Evolutionary conservation across 2,797 vertebrate species (phyloP), one percentile per base, ranked within the genome.

Genomic region (Danionella dracula): DNA sequence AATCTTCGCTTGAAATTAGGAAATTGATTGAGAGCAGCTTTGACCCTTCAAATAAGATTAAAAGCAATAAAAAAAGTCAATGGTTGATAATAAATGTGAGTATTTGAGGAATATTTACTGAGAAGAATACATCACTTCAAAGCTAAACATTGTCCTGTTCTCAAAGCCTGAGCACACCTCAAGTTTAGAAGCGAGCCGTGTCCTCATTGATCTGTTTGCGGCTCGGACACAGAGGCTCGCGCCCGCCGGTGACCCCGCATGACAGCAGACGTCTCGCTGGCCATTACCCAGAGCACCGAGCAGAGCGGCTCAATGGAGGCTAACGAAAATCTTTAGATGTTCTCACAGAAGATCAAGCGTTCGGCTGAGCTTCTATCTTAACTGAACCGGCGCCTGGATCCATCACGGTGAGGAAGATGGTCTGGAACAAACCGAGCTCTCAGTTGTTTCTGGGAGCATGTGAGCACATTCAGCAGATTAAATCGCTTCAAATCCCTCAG

Each of bases 241-340:
- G 74, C 53, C 42, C 69, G 73, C 68, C 12, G 56, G 60, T 82
- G 86, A 82, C 73, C 48, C 77, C 59, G 77, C 56, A 59, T 81
- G 83, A 73, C 59, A 70, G 76, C 75, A 65, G 76, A 73, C 50
- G 67, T 34, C 74, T 68, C 32, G 45, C 53, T 63, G 21, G 55
- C 60, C 72, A 84, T 88, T 84, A 86, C 73, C 64, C 66, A 23
- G 27, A 67, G 71, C 54, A 63, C 56, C 44, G 73, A 35, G 69
- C 76, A 59, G 68, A 75, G 73, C 35, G 54, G 63, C 63, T 72
- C 50, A 29, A 50, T 9, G 21, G 64, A 74, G 57, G 41, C 38
- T 31, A 45, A 74, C 49, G 65, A 61, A 53, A 31, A 29, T n/a
- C 15, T 31, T 57, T 49, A 49, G 53, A 49, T 66, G 62, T 66